Conservation (phyloP, 2,113 vertebrate species). For the Triplophysa rosa region DNA sequence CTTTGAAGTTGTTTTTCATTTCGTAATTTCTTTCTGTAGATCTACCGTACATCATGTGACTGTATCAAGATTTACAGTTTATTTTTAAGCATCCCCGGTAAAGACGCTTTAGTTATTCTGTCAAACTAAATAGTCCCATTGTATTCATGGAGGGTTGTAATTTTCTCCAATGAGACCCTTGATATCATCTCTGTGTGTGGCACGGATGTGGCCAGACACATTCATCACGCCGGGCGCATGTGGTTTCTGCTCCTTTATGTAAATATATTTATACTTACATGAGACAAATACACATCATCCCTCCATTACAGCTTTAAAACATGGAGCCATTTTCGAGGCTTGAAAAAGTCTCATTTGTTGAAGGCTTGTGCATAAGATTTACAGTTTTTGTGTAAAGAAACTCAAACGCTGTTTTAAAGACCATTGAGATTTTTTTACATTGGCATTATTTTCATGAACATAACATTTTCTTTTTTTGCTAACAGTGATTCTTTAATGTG, state of each 20-base stretch:
- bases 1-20: too few species aligned
- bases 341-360: neutral
- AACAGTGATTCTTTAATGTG: too few species aligned
- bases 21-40: neutral
- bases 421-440: neutral
- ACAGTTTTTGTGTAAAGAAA: too few species aligned
- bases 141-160: conserved; percentile 24
- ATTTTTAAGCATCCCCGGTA: conserved; percentile 8
- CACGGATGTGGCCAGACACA: conserved; percentile 13
- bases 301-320: neutral
- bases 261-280: conserved; percentile 19
- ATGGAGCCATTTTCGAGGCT: too few species aligned
- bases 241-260: conserved; percentile 12
- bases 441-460: too few species aligned
- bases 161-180: conserved; percentile 29
- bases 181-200: conserved; percentile 32
- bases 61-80: neutral
- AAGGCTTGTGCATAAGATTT: neutral
- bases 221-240: conserved; percentile 17
- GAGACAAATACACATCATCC: conserved; percentile 4
- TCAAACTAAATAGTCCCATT: conserved; percentile 19
- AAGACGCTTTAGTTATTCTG: conserved; percentile 22
- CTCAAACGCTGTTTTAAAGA: too few species aligned
- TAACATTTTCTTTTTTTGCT: too few species aligned
- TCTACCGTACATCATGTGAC: neutral